Evolutionary conservation across 2,797 vertebrate species (phyloP), one percentile per base, ranked within the genome.

Genomic region (Sardinella longiceps): DNA sequence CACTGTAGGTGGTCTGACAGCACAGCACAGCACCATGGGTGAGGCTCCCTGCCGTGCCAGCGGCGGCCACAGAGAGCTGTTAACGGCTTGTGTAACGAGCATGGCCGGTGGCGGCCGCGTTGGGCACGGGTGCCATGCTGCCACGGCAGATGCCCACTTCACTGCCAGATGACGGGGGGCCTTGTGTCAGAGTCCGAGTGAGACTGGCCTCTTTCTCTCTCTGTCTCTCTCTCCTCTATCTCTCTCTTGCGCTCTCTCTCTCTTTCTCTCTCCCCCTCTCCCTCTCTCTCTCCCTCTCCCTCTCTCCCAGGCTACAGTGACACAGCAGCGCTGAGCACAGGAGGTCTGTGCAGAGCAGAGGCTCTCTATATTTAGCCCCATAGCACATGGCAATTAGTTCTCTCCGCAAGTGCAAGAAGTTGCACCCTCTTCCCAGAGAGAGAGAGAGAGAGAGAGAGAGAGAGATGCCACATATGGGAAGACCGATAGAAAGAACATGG

Each of bases 121-220:
- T 15, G 14, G 53, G 33, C 66, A 20, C 30, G 30, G 33, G 33
- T 33, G 12, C 66, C 66, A 30, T 74, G 66, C 66, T 30, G 18
- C 66, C 66, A 39, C 37, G 18, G 70, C 37, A 77, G 37, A 77
- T 77, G 70, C 70, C 70, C 70, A 43, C 70, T 77, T 77, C 70
- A 70, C 25, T 4, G 18, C 70, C 18, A 43, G 70, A 77, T 77
- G 33, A 77, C 9, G 37, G 63, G 63, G 33, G 20, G 5, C 7
- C 56, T 77, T 9, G 56, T n/a, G 23, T 25, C 56, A n/a, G 53
- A 74, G 33, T 20, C 37, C 20, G 51, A 53, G 20, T 53, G 51
- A 77, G 37, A 23, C 70, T 39, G 5, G 30, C 18, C 66, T 15
- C 66, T 20, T 33, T 74, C 66, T 39, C 66, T 30, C 50, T 30